Percentiles rank a stretch among this genome's conserved stretches.
phyloP scores from a whole-genome alignment of 2,797 vertebrate species.

The Geotrypetes seraphini region DNA sequence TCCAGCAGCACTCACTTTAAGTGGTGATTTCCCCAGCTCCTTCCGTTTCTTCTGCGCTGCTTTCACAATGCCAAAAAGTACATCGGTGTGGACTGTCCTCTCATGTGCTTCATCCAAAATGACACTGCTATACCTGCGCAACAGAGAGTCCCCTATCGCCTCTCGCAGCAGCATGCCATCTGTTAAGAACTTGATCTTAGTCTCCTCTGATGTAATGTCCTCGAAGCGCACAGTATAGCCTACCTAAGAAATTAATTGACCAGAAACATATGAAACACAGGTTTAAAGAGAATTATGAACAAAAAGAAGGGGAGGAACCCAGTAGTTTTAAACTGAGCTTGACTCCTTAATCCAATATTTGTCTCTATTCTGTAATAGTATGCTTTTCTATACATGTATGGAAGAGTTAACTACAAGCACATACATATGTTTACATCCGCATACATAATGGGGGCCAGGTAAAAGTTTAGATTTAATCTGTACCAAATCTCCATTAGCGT shows the following conservation, averaged over 20 bases:
- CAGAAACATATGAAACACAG: not conserved
- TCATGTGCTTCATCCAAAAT: slow-evolving; percentile 93
- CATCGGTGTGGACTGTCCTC: slow-evolving; percentile 87
- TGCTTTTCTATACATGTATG: too few relatives aligned
- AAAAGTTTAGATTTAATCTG: too few relatives aligned
- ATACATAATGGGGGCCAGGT: too few relatives aligned
- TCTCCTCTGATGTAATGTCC: slow-evolving; percentile 78
- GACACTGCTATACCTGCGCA: slow-evolving; percentile 78
- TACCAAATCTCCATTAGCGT: too few relatives aligned
- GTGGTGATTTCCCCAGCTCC: slow-evolving; percentile 66
- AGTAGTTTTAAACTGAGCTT: too few relatives aligned
- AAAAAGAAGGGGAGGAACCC: too few relatives aligned
- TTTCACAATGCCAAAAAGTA: slow-evolving; percentile 91
- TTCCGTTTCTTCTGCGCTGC: slow-evolving; percentile 71
- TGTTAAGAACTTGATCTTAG: slow-evolving; percentile 84
- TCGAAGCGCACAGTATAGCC: slow-evolving; percentile 94
- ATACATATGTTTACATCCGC: too few relatives aligned
- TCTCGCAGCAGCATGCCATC: slow-evolving; percentile 93
- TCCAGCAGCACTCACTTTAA: slow-evolving; percentile 61
- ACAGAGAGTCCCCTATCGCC: slow-evolving; percentile 78
- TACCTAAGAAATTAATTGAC: slow-evolving; percentile 50
- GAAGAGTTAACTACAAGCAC: too few relatives aligned
- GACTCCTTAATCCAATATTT: too few relatives aligned
- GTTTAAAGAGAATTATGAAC: not conserved
- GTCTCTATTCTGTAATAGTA: too few relatives aligned